Conservation (phyloP, 2,113 vertebrate genomes). For the Rhodinocichla rosea region DNA sequence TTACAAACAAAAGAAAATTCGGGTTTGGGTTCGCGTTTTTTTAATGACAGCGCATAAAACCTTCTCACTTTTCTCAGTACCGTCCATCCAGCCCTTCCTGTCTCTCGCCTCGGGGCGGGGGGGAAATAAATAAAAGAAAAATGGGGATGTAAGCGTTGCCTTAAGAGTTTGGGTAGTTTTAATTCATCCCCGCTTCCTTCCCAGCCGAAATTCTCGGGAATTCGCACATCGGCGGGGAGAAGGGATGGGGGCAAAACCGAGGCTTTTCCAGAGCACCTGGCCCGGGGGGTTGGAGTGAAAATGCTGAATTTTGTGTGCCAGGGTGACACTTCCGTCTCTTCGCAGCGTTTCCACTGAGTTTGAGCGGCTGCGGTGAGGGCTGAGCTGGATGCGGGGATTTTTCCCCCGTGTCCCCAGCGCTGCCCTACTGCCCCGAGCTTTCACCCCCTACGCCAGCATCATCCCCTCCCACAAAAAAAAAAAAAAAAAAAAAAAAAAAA, state of each 20-base stretch:
- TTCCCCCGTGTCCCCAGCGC: neutral
- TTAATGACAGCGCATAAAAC: neutral
- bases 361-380: neutral
- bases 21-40: neutral
- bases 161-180: neutral
- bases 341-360: neutral
- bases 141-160: neutral
- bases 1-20: constrained; percentile 2
- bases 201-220: neutral
- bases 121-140: neutral
- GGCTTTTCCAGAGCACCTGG: neutral
- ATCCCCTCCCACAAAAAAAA: neutral
- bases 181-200: neutral
- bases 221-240: no score
- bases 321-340: neutral
- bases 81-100: neutral
- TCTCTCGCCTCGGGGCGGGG: neutral
- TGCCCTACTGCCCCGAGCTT: neutral
- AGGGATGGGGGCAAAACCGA: neutral
- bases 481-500: neutral
- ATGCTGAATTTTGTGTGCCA: neutral
- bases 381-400: neutral
- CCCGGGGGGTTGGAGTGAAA: neutral
- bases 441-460: neutral
- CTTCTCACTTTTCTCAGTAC: neutral